phyloP scores from a whole-genome alignment of 2,888 invertebrate species.

The Spialia ferax region DNA sequence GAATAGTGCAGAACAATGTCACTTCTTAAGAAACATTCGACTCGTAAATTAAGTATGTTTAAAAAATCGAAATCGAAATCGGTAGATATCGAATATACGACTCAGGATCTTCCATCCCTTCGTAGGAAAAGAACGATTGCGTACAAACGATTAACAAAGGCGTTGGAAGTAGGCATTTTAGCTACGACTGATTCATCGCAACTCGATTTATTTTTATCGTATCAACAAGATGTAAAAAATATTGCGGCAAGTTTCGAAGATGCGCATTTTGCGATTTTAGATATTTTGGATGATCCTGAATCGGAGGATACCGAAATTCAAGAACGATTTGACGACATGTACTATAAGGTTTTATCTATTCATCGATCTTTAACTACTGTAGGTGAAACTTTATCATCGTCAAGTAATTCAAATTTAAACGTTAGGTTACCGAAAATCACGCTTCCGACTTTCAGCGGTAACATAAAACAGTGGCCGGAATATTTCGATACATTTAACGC shows the following conservation, averaged over 20 bases:
- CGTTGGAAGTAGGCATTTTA: conserved; percentile 1
- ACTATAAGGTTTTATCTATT: background rate
- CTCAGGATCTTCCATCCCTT: background rate
- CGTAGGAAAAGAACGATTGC: background rate
- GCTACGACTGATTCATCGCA: background rate
- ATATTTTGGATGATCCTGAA: conserved; percentile 13
- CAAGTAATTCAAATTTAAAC: background rate
- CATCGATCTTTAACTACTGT: conserved; percentile 11
- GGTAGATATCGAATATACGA: background rate
- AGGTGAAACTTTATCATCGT: background rate
- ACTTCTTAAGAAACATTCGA: background rate
- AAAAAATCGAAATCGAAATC: conserved; percentile 7
- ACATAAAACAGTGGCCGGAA: conserved; percentile 5
- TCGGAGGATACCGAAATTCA: conserved; percentile 10
- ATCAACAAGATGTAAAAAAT: conserved; percentile 3
- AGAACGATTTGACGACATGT: conserved; percentile 12
- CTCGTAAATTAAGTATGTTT: background rate
- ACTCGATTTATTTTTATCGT: conserved; percentile 9
- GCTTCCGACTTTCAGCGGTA: conserved; percentile 26
- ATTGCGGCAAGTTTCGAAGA: conserved; percentile 11
- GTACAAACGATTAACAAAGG: background rate
- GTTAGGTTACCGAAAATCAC: conserved; percentile 35
- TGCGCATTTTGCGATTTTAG: conserved; percentile 7
- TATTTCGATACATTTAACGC: conserved; percentile 33
- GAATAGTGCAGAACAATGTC: background rate